Conservation (phyloP, 2,888 invertebrate species). For the Aphidoletes aphidimyza region DNA sequence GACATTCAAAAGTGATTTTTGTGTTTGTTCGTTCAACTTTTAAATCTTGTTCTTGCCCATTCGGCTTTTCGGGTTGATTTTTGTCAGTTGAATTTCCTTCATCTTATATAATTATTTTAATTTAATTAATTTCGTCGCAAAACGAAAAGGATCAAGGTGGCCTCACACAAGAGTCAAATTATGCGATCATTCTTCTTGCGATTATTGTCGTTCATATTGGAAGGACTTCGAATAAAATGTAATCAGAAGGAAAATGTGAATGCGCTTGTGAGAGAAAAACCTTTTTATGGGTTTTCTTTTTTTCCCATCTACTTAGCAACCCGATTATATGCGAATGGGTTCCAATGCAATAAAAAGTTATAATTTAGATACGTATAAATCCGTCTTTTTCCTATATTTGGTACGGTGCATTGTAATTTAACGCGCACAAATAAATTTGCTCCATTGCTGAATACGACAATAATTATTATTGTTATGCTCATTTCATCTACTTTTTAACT, state of each 20-base stretch:
- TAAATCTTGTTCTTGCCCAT: constrained; percentile 52
- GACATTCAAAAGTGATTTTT: not conserved
- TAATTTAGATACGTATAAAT: constrained; percentile 45
- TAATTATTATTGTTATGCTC: constrained; percentile 52
- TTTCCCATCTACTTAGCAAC: not conserved
- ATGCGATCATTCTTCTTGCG: not conserved
- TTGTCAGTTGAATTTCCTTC: constrained; percentile 42
- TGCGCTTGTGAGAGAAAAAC: not conserved
- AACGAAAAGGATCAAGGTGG: not conserved
- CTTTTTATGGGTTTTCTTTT: not conserved
- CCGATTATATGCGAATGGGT: not conserved
- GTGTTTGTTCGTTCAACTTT: not conserved
- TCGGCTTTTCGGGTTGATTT: constrained; percentile 34
- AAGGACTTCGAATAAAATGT: not conserved
- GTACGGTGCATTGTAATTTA: not conserved
- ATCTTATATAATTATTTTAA: constrained; percentile 30
- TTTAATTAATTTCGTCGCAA: constrained; percentile 20
- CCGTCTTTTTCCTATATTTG: too few relatives aligned
- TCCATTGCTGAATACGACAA: not conserved
- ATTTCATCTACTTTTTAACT: not conserved
- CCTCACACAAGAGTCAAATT: not conserved
- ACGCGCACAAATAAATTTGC: not conserved
- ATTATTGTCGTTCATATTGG: too few relatives aligned
- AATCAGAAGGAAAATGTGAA: not conserved
- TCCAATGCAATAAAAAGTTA: constrained; percentile 50